Conservation (phyloP, 1,140 invertebrate genomes). For the Drosophila chauvacae region DNA sequence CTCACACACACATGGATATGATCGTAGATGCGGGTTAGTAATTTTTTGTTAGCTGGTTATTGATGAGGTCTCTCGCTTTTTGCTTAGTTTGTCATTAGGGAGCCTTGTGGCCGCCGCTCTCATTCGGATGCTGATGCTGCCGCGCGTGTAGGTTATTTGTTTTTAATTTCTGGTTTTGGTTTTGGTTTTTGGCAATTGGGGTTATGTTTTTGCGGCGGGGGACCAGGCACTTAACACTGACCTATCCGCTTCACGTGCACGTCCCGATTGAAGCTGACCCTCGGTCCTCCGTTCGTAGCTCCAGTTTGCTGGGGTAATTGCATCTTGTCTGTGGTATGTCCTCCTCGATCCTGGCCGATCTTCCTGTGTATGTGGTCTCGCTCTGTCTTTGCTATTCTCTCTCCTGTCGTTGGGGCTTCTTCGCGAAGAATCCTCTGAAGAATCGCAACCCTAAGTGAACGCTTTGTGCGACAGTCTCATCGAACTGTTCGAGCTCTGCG, state of each 20-base stretch:
- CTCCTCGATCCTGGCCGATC: slow-evolving; percentile 21
- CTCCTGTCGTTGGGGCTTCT: slow-evolving; percentile 45
- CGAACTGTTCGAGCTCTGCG: slow-evolving; percentile 50
- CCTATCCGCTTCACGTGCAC: slow-evolving; percentile 94
- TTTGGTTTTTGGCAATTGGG: slow-evolving; percentile 27
- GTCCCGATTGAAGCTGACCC: slow-evolving; percentile 94
- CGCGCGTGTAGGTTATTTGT: slow-evolving; percentile 56
- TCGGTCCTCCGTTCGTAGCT: slow-evolving; percentile 86
- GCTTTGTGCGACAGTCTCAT: slow-evolving; percentile 53
- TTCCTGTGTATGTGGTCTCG: slow-evolving; percentile 1
- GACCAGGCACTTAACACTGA: slow-evolving; percentile 85
- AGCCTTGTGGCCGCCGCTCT: slow-evolving; percentile 36
- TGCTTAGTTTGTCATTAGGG: slow-evolving; percentile 59
- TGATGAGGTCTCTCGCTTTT: slow-evolving; percentile 53
- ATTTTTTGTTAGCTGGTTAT: slow-evolving; percentile 59
- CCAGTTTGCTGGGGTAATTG: slow-evolving; percentile 28
- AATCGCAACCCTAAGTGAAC: slow-evolving; percentile 49
- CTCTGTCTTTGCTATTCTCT: slow-evolving; percentile 52
- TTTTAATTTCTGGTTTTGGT: slow-evolving; percentile 44
- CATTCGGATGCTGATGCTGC: slow-evolving; percentile 15
- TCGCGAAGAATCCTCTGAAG: slow-evolving; percentile 20
- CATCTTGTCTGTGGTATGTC: slow-evolving; percentile 19
- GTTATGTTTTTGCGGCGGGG: slow-evolving; percentile 43
- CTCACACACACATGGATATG: slow-evolving; percentile 15
- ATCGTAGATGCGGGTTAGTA: slow-evolving; percentile 45